These are phyloP conservation scores for Allolobophora icterica DNA, from an alignment of 2,888 invertebrate species.

Conservation along the genomic window DNA sequence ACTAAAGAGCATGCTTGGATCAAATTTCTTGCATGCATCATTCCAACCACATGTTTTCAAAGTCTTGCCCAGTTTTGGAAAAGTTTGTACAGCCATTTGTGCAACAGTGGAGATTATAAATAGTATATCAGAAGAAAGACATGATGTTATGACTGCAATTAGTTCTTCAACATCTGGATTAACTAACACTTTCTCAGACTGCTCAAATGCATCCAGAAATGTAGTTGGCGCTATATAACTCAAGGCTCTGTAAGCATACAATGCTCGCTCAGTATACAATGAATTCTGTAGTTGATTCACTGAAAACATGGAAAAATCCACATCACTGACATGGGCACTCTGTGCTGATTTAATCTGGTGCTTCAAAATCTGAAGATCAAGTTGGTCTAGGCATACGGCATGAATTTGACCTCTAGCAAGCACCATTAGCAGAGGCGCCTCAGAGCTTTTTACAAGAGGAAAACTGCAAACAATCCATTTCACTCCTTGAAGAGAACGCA, in stretches of 20 bases:
- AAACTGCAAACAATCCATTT: too few species aligned
- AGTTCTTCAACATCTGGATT: neutral
- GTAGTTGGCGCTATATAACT: neutral
- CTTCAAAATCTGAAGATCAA: slow-evolving; percentile 5
- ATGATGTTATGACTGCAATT: neutral
- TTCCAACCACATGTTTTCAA: neutral
- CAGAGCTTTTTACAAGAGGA: too few species aligned
- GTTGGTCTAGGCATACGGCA: neutral
- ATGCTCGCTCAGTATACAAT: neutral
- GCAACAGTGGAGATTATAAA: neutral
- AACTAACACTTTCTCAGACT: neutral
- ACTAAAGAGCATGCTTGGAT: neutral
- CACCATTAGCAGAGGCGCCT: neutral
- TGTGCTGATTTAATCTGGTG: neutral
- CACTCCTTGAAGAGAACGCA: neutral
- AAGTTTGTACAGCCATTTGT: neutral
- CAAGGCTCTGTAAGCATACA: neutral
- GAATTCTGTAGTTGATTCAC: neutral
- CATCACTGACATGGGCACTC: neutral
- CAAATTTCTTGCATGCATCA: neutral
- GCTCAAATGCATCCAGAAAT: neutral
- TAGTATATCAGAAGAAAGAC: neutral
- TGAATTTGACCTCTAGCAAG: neutral
- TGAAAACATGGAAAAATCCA: neutral
- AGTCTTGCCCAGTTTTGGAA: neutral